Conservation (phyloP, 2,113 vertebrate genomes). For the Recurvirostra avosetta region DNA sequence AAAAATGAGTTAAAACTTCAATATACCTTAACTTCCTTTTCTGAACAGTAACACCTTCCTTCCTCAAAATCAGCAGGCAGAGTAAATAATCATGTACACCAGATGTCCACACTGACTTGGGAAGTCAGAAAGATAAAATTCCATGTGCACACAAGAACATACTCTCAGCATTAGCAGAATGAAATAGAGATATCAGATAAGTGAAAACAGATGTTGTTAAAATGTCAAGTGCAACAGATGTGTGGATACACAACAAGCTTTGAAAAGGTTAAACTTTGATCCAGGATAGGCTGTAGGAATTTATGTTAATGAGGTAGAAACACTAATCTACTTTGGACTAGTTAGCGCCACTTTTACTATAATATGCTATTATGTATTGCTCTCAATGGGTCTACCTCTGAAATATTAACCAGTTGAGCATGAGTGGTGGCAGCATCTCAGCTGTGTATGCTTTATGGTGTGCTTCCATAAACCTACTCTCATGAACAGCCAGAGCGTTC, state of each 20-base stretch:
- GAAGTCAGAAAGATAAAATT: slow-evolving; percentile 27
- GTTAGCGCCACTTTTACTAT: not conserved
- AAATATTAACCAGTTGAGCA: not conserved
- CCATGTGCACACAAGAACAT: not conserved
- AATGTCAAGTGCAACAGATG: slow-evolving; percentile 52
- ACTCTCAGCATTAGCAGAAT: slow-evolving; percentile 15
- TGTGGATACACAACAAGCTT: not conserved
- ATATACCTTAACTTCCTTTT: not conserved
- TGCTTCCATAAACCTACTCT: not conserved
- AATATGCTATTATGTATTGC: not conserved
- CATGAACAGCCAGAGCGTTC: not conserved
- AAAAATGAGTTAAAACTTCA: not conserved
- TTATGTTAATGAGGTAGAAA: not conserved
- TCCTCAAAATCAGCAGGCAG: not conserved
- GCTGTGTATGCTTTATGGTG: not conserved
- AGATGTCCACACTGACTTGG: not conserved
- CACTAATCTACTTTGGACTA: not conserved
- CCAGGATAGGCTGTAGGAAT: not conserved
- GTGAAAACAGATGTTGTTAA: slow-evolving; percentile 47
- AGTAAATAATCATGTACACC: not conserved
- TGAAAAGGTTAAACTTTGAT: slow-evolving; percentile 45
- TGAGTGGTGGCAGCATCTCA: not conserved
- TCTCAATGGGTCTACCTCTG: not conserved
- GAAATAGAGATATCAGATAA: slow-evolving; percentile 32
- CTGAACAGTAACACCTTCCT: not conserved